These are phyloP conservation scores for Cinclus cinclus DNA, from an alignment of 2,113 vertebrate genomes.

Conservation along the genomic window DNA sequence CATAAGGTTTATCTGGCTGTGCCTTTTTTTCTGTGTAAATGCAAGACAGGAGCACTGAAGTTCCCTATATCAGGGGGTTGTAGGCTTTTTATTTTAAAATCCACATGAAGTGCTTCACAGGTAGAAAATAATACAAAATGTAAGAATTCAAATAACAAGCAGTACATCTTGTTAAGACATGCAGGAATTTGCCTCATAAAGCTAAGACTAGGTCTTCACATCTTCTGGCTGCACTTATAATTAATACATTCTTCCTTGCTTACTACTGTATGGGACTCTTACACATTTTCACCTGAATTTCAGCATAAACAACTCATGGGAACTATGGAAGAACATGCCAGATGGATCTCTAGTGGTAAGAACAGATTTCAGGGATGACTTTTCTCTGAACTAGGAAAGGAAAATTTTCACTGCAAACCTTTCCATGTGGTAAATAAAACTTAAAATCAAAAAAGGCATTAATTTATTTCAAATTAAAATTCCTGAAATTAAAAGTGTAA, in stretches of 20 bases:
- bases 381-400: background rate
- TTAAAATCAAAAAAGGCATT: background rate
- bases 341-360: background rate
- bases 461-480: background rate
- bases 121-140: slow-evolving; percentile 1
- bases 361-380: background rate
- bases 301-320: background rate
- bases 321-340: background rate
- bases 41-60: background rate
- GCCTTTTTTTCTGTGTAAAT: background rate
- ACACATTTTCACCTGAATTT: background rate
- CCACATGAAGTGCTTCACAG: background rate
- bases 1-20: background rate
- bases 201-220: background rate
- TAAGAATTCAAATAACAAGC: background rate
- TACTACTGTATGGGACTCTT: background rate
- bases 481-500: background rate
- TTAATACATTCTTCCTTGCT: background rate
- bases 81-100: background rate
- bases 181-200: background rate
- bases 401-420: background rate
- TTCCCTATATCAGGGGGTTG: background rate
- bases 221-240: background rate
- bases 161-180: background rate
- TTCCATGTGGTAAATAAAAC: fast-evolving